These are phyloP conservation scores for Valencia hispanica DNA, from an alignment of 2,797 vertebrate genomes.

Conservation along the genomic window DNA sequence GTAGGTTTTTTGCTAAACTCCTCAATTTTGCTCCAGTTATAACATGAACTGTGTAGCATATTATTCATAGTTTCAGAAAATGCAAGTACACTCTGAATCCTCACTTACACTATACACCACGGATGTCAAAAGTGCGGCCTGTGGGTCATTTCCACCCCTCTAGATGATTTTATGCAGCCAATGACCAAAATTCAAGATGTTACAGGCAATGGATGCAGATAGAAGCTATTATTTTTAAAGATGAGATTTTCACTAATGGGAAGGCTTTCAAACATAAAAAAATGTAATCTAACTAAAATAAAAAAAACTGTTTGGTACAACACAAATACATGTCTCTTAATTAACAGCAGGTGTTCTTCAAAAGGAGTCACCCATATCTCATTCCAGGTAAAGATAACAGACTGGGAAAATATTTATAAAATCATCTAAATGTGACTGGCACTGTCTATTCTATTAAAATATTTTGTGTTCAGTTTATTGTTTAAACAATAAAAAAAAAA, in stretches of 20 bases:
- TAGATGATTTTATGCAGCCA: too few species aligned
- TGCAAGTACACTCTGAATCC: background rate
- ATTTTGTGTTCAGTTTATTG: background rate
- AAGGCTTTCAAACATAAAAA: too few species aligned
- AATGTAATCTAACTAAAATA: too few species aligned
- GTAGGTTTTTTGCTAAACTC: slow-evolving; percentile 14
- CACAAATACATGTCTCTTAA: background rate
- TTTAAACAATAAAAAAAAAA: background rate
- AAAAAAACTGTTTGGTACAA: background rate
- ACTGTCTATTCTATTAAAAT: background rate
- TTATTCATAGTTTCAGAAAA: background rate
- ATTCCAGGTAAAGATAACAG: background rate
- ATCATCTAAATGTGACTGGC: too few species aligned
- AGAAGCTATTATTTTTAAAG: background rate
- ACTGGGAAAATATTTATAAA: too few species aligned
- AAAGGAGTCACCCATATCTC: background rate
- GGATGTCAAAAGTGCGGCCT: background rate
- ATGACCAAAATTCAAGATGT: too few species aligned
- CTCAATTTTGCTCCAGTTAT: slow-evolving; percentile 18
- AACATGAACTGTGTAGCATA: background rate
- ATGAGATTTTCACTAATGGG: background rate
- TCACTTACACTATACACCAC: background rate
- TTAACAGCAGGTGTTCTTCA: background rate
- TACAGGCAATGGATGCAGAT: background rate
- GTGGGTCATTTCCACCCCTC: background rate